A percentile compares a stretch with the other conserved stretches of the same genome.
phyloP scores from a whole-genome alignment of 2,888 invertebrate species.

The Horisme vitalbata region DNA sequence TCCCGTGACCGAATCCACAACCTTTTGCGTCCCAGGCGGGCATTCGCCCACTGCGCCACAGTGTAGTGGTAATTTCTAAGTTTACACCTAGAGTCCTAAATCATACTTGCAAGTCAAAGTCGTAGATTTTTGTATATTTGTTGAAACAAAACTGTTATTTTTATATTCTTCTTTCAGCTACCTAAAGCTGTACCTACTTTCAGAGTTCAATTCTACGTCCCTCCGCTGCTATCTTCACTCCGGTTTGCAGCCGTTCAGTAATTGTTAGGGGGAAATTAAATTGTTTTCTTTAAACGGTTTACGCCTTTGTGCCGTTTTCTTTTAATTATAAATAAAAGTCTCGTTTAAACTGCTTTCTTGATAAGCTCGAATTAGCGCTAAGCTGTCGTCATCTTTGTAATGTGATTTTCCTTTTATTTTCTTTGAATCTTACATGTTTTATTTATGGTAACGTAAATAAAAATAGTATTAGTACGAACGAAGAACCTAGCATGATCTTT shows the following conservation, averaged over 20 bases:
- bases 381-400: slow-evolving; percentile 31
- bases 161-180: too few relatives aligned
- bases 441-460: too few relatives aligned
- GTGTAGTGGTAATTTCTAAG: too few relatives aligned
- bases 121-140: too few relatives aligned
- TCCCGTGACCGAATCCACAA: too few relatives aligned
- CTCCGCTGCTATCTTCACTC: slow-evolving; percentile 34
- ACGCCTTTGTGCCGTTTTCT: slow-evolving; percentile 49
- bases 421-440: background rate
- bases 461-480: too few relatives aligned
- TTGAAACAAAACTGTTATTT: too few relatives aligned
- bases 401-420: slow-evolving; percentile 20
- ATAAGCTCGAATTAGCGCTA: slow-evolving; percentile 42
- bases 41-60: too few relatives aligned
- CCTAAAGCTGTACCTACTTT: background rate
- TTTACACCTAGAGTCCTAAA: too few relatives aligned
- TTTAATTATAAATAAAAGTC: slow-evolving; percentile 52
- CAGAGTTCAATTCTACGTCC: background rate
- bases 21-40: too few relatives aligned
- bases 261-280: slow-evolving; percentile 56
- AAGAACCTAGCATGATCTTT: too few relatives aligned
- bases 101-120: too few relatives aligned
- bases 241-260: slow-evolving; percentile 45
- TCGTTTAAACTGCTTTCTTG: slow-evolving; percentile 43
- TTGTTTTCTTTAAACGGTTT: slow-evolving; percentile 57